Evolutionary conservation across 2,888 invertebrate genomes (phyloP), one percentile per base, ranked within the genome.

Genomic region (Liopterus haemorrhoidalis): DNA sequence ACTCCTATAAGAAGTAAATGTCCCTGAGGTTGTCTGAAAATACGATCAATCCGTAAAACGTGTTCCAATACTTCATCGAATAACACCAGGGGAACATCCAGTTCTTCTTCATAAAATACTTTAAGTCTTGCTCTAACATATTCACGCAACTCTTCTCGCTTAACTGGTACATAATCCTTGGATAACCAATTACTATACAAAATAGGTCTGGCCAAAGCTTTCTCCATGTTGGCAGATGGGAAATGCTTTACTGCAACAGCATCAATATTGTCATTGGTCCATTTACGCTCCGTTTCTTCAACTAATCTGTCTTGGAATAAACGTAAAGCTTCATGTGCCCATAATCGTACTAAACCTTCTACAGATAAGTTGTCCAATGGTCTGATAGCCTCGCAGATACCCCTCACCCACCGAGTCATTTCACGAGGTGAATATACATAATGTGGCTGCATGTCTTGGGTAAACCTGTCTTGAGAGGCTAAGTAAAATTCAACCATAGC

Each of bases 1-100:
- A 97, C 97, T 54, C 99, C 99, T 62, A 99, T 99, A 5, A 99
- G 77, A 58, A 99, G 71, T 56, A 99, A 70, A 70, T 99, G 99
- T 43, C 99, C 99, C 67, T 99, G 97, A 5, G 96, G 96, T 69
- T 99, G 97, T 42, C 99, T 79, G 82, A 99, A 99, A 63, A 99
- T 99, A 63, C 99, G 79, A 75, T 99, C 99, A 65, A 99, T 99
- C 57, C 99, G 80, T 49, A 99, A 71, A 40, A 99, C 97, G 68
- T 99, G 99, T 67, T 99, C 99, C 35, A 99, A 69, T n/a, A 99
- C 97, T 71, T 99, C 97, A 68, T 99, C 96, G 70, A 99, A 99
- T 25, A 99, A 74, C 24, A 99, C 99, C 25, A 99, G 72, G 0
- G 93, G 96, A 3, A 99, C 99, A 67, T 99, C 99, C 47, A 99